phyloP scores from a whole-genome alignment of 2,113 vertebrate species.

The Microtus oregoni region DNA sequence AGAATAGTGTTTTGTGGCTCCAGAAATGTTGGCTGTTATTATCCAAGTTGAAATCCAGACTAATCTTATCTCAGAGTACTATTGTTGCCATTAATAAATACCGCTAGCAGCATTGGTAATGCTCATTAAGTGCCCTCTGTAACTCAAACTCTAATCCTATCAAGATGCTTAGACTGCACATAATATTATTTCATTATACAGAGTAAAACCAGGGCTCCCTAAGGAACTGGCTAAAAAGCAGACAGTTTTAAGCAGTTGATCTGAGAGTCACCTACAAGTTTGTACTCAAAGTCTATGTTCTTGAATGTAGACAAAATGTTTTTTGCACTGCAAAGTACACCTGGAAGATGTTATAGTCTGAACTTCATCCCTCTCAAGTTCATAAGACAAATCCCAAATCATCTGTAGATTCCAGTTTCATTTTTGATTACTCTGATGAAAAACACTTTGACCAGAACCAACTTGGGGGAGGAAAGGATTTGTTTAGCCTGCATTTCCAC shows the following conservation, averaged over 20 bases:
- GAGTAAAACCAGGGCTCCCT: background rate
- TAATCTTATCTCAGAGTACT: background rate
- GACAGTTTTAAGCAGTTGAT: background rate
- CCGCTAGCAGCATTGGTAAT: background rate
- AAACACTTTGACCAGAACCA: background rate
- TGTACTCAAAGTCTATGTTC: background rate
- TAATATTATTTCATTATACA: background rate
- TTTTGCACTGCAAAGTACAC: background rate
- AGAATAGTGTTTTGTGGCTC: background rate
- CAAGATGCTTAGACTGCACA: background rate
- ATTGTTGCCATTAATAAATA: constrained; percentile 33
- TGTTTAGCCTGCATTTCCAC: background rate
- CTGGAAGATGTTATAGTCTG: background rate
- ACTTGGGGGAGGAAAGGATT: background rate
- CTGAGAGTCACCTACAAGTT: background rate
- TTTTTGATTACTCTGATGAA: background rate
- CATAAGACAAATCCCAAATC: background rate
- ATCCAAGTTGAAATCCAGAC: background rate
- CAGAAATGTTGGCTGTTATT: background rate
- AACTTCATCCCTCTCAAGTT: background rate
- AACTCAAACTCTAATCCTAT: background rate
- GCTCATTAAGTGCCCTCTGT: background rate
- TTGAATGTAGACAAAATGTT: background rate
- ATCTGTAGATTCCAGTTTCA: background rate
- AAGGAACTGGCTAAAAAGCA: background rate